A percentile compares a stretch with the other conserved stretches of the same genome.
Conservation (phyloP, 2,113 vertebrate genomes). For the Thermophis baileyi region DNA sequence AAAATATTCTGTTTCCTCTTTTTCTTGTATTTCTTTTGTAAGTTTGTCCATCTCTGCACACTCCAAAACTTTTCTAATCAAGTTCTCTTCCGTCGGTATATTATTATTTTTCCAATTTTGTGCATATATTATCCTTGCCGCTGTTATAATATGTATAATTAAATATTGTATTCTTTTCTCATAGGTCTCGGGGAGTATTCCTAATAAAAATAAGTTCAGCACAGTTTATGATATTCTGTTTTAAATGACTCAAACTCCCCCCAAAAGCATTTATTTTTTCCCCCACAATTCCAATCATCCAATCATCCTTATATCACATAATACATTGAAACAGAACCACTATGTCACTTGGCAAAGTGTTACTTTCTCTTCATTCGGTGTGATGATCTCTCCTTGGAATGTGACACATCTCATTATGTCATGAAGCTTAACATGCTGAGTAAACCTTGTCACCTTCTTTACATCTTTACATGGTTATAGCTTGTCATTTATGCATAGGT, state of each 20-base stretch:
- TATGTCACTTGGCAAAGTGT: not conserved
- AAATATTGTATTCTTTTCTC: no score
- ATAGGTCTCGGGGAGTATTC: no score
- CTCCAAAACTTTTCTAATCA: no score
- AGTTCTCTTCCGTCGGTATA: no score
- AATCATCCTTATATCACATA: not conserved
- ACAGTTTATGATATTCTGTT: not conserved
- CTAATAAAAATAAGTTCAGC: no score
- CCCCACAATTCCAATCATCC: not conserved
- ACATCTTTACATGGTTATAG: not conserved
- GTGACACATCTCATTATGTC: not conserved
- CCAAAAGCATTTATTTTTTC: not conserved
- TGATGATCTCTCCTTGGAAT: not conserved
- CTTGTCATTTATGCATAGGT: not conserved
- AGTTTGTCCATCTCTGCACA: no score
- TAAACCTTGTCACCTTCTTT: not conserved
- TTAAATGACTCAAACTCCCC: not conserved
- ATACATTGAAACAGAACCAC: not conserved
- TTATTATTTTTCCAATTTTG: no score
- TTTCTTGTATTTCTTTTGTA: no score
- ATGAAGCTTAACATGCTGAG: not conserved
- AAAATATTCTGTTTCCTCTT: no score
- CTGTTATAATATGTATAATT: no score
- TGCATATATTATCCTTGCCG: no score
- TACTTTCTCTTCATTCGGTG: not conserved